Conservation (phyloP, 2,888 invertebrate species). For the Platypus cylindrus region DNA sequence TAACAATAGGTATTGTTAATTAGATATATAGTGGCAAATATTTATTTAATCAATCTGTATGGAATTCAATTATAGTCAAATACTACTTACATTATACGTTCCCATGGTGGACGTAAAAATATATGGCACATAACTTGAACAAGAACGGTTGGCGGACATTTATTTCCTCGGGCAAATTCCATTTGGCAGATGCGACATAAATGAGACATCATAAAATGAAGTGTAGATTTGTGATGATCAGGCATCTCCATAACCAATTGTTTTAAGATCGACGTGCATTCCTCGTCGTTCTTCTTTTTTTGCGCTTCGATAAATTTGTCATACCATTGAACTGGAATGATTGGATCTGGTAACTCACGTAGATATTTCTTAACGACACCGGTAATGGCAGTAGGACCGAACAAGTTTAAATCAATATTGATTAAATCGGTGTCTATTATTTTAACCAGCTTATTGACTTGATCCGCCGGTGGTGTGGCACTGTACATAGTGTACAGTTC, state of each 20-base stretch:
- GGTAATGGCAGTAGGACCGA: constrained; percentile 43
- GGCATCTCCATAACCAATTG: constrained; percentile 49
- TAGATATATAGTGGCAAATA: too few species aligned
- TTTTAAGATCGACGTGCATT: constrained; percentile 40
- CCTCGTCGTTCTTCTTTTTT: constrained; percentile 37
- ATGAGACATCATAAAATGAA: constrained; percentile 56
- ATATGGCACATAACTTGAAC: constrained; percentile 62
- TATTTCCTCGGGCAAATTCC: constrained; percentile 49
- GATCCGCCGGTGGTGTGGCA: constrained; percentile 46
- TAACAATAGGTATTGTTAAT: too few species aligned
- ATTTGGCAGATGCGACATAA: constrained; percentile 57
- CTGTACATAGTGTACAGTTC: constrained; percentile 57
- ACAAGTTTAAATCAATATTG: constrained; percentile 36
- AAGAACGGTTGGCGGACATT: constrained; percentile 52
- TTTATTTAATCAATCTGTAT: too few species aligned
- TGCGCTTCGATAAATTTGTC: constrained; percentile 51
- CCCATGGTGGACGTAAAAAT: constrained; percentile 63
- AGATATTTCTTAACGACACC: constrained; percentile 58
- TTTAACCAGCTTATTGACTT: constrained; percentile 44
- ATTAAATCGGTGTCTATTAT: constrained; percentile 36
- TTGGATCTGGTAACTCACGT: constrained; percentile 59
- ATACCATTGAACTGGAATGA: constrained; percentile 63
- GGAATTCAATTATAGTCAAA: too few species aligned
- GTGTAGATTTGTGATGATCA: constrained; percentile 47
- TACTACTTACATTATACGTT: constrained; percentile 61